These are phyloP conservation scores for Lasioglossum villosulum DNA, from an alignment of 2,888 invertebrate genomes.

Conservation along the genomic window DNA sequence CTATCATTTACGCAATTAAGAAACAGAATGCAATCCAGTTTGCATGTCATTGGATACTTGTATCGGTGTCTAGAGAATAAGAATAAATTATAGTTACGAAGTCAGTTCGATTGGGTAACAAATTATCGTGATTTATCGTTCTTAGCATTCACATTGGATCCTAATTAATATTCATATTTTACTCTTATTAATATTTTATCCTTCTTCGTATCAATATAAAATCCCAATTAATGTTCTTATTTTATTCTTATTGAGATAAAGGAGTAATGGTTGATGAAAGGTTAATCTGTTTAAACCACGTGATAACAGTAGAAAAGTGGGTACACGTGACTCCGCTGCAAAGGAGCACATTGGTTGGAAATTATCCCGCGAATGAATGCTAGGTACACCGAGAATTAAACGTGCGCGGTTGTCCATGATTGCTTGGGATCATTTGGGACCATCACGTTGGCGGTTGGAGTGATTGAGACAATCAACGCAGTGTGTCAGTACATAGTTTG, in stretches of 20 bases:
- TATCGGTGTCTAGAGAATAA: neutral
- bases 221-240: neutral
- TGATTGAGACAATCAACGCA: neutral
- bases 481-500: neutral
- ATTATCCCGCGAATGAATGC: neutral
- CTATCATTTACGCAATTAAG: neutral
- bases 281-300: neutral
- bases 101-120: neutral
- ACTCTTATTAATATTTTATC: neutral
- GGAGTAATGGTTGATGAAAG: neutral
- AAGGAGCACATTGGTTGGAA: neutral
- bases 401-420: conserved; percentile 11
- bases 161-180: neutral
- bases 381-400: conserved; percentile 1
- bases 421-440: neutral
- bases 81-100: neutral
- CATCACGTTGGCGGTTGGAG: neutral
- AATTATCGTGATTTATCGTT: neutral
- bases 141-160: neutral
- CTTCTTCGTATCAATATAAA: neutral
- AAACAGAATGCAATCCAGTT: neutral
- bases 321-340: neutral
- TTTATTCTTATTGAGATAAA: neutral
- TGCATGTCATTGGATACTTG: neutral
- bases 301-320: neutral